A percentile compares a stretch with the other conserved stretches of the same genome.
Conservation (phyloP, 2,797 vertebrate genomes). For the Clarias laeviceps region DNA sequence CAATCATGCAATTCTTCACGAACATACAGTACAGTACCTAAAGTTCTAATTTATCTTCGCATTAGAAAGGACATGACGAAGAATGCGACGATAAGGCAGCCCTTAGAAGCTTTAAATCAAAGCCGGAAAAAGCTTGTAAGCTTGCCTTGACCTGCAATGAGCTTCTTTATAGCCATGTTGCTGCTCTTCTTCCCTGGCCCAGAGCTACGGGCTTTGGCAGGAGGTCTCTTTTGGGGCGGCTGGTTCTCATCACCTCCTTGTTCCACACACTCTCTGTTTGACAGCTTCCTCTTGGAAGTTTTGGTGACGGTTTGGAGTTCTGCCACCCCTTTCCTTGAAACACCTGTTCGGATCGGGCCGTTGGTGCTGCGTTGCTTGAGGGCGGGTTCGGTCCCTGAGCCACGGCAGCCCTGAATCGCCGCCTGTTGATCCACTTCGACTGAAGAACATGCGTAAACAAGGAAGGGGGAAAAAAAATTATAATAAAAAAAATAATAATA, state of each 20-base stretch:
- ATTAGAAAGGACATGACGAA: not conserved
- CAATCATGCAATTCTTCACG: no score
- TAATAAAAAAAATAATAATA: slow-evolving; percentile 13
- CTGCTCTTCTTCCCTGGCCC: slow-evolving; percentile 65
- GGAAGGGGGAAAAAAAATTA: not conserved
- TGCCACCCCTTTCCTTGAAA: slow-evolving; percentile 65
- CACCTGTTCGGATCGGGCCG: slow-evolving; percentile 66
- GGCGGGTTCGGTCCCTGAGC: slow-evolving; percentile 61
- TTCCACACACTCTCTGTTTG: slow-evolving; percentile 68
- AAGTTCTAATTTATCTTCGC: not conserved
- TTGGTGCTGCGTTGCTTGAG: slow-evolving; percentile 77
- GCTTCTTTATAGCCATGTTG: slow-evolving; percentile 75
- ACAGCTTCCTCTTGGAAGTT: slow-evolving; percentile 82
- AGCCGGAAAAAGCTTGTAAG: slow-evolving; percentile 88
- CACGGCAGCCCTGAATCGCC: slow-evolving; percentile 47
- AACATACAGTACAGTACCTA: no score
- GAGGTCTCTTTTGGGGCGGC: slow-evolving; percentile 75
- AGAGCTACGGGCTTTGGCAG: slow-evolving; percentile 61
- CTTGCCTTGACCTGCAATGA: slow-evolving; percentile 87
- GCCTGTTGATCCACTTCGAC: slow-evolving; percentile 56
- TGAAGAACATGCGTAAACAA: slow-evolving; percentile 46
- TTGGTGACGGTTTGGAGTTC: slow-evolving; percentile 70
- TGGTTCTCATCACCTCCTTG: slow-evolving; percentile 76
- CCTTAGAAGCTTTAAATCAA: slow-evolving; percentile 59
- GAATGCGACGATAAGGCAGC: not conserved